These are phyloP conservation scores for Gymnocheta viridis DNA, from an alignment of 2,888 invertebrate species.

Conservation along the genomic window DNA sequence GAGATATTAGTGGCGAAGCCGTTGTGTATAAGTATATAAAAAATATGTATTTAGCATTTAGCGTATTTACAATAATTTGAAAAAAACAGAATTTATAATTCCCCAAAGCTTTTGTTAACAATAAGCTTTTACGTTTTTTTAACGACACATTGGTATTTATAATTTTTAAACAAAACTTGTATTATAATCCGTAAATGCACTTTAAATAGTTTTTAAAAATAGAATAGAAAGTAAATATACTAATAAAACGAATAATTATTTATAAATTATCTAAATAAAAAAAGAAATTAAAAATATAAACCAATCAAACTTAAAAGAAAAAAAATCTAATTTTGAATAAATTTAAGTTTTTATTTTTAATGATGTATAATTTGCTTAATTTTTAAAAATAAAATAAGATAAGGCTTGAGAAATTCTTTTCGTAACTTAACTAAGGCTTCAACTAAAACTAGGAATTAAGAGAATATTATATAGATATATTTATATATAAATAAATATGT, in stretches of 20 bases:
- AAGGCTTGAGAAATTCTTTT: slow-evolving; percentile 48
- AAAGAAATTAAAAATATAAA: slow-evolving; percentile 10
- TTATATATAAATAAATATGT: too few relatives aligned
- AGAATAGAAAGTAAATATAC: slow-evolving; percentile 6
- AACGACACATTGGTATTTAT: not conserved
- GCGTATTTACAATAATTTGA: not conserved
- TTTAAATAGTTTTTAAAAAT: slow-evolving; percentile 52
- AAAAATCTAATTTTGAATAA: not conserved
- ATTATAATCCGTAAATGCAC: slow-evolving; percentile 54
- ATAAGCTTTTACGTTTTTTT: slow-evolving; percentile 3
- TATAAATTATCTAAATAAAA: slow-evolving; percentile 7
- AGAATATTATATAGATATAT: slow-evolving; percentile 1
- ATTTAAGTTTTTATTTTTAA: slow-evolving; percentile 13
- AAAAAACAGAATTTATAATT: not conserved
- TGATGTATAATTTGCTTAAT: slow-evolving; percentile 53
- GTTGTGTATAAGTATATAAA: too few relatives aligned
- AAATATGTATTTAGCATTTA: not conserved
- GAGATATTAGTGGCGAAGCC: too few relatives aligned
- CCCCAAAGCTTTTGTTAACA: not conserved
- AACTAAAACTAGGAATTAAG: slow-evolving; percentile 41
- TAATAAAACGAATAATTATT: slow-evolving; percentile 13
- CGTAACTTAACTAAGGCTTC: slow-evolving; percentile 53
- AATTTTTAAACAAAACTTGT: slow-evolving; percentile 22
- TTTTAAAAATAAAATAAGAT: slow-evolving; percentile 7
- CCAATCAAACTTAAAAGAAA: not conserved